Evolutionary conservation across 2,797 vertebrate species (phyloP), one percentile per base, ranked within the genome.

Genomic region (Lates japonicus): DNA sequence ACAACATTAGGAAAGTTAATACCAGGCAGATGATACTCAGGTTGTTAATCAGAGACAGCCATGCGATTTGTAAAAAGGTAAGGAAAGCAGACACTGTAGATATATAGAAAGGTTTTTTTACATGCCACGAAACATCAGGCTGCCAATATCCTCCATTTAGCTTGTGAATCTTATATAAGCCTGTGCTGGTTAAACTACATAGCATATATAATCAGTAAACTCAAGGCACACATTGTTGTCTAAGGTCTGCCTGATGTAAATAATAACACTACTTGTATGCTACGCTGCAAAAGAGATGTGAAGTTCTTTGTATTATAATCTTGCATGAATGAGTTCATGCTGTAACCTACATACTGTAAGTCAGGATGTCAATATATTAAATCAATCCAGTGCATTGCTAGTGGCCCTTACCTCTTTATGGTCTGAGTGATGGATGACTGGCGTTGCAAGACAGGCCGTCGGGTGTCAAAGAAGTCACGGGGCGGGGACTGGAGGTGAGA

Each of bases 391-490:
- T 16, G 29, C 12, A 63, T 62, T 49, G 49, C 37, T n/a, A 5
- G 3, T 33, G 33, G 57, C 37, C 8, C 78, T 86, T 94, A 99
- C 98, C 98, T 99, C 94, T 96, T 97, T 90, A 99, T 99, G 89
- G 97, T 99, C 94, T 99, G 98, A 25, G 98, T 99, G 94, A 99
- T 99, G 54, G 98, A 99, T 10, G 95, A 96, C 94, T 99, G 98
- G 16, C 97, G 96, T 76, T 98, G 98, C 71, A 99, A 92, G 65
- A 87, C 94, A 0, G 95, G 95, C 78, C 97, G 95, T 51, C 97
- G 92, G 78, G 96, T 91, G 70, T 97, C 97, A 7, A 95, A 93
- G 61, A 94, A 58, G 73, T 96, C 95, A 0, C 93, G 94, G 4
- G 93, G 95, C 1, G 97, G 96, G 8, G 98, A 96, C 29, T 95